Conservation (phyloP, 1,140 invertebrate genomes). For the Mamestra configurata region DNA sequence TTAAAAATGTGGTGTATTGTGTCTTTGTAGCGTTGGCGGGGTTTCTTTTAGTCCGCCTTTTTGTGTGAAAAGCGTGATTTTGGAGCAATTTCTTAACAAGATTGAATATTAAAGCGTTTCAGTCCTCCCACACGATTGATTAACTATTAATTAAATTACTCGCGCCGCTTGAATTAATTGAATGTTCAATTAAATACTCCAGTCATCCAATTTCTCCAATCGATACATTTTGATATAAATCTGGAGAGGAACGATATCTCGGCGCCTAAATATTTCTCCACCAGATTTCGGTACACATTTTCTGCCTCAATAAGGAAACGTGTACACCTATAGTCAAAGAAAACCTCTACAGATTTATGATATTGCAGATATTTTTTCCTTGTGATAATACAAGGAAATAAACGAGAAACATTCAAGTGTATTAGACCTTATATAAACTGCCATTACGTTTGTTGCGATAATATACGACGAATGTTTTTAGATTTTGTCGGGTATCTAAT, state of each 20-base stretch:
- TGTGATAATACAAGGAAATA: constrained; percentile 11
- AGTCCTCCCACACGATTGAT: background rate
- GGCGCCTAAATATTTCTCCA: background rate
- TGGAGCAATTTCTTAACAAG: background rate
- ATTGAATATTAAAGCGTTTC: background rate
- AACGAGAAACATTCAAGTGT: background rate
- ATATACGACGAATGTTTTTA: too few species aligned
- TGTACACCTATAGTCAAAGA: background rate
- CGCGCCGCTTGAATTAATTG: background rate
- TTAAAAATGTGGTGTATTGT: constrained; percentile 40
- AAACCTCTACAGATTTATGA: constrained; percentile 19
- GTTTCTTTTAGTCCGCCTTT: constrained; percentile 21
- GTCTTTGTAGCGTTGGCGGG: constrained; percentile 30
- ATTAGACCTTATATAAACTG: background rate
- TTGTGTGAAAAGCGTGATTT: constrained; percentile 14
- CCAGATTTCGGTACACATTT: constrained; percentile 3
- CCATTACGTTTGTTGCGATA: background rate
- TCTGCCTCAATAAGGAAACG: constrained; percentile 14
- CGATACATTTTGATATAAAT: background rate
- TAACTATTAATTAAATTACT: background rate
- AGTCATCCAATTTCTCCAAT: background rate
- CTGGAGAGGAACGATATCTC: too few species aligned
- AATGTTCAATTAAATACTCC: background rate
- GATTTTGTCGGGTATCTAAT: too few species aligned
- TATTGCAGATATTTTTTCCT: constrained; percentile 15